These are phyloP conservation scores for Hypothenemus hampei DNA, from an alignment of 1,140 invertebrate species.

Conservation along the genomic window DNA sequence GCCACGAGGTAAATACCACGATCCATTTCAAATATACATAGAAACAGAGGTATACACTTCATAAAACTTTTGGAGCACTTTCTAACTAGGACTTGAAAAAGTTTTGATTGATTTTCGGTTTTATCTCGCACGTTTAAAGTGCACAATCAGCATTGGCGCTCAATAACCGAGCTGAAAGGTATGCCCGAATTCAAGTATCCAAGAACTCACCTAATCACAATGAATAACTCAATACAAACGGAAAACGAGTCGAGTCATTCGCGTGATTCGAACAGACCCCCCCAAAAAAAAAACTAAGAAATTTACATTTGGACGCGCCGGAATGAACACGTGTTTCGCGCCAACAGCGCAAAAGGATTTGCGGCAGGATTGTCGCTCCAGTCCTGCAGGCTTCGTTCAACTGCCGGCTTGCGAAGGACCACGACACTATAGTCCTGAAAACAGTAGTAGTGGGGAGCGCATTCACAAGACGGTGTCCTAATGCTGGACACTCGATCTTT, in stretches of 20 bases:
- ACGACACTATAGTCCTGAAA: conserved; percentile 18
- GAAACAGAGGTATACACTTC: conserved; percentile 2
- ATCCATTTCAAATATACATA: conserved; percentile 6
- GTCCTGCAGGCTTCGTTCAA: conserved; percentile 25
- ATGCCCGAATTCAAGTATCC: background rate
- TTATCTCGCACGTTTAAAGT: conserved; percentile 1
- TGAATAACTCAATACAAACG: background rate
- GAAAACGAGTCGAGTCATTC: too few relatives aligned
- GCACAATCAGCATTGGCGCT: conserved; percentile 15
- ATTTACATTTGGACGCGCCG: too few relatives aligned
- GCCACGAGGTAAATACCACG: too few relatives aligned
- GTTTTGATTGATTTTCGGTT: conserved; percentile 12
- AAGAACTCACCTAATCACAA: conserved; percentile 8
- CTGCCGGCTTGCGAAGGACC: conserved; percentile 21
- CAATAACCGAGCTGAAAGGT: background rate
- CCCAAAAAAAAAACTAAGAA: too few relatives aligned
- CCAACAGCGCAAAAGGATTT: conserved; percentile 15
- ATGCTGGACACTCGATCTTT: conserved; percentile 24
- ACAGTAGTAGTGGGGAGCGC: conserved; percentile 19
- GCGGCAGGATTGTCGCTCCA: conserved; percentile 5
- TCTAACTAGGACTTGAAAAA: conserved; percentile 10
- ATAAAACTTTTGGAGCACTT: conserved; percentile 15
- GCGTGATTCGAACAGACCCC: too few relatives aligned
- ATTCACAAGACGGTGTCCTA: conserved; percentile 23
- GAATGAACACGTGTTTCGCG: conserved; percentile 21